A percentile compares a stretch with the other conserved stretches of the same genome.
Evolutionary conservation across 2,888 invertebrate species (phyloP).

Genomic region (Fragum whitleyi): DNA sequence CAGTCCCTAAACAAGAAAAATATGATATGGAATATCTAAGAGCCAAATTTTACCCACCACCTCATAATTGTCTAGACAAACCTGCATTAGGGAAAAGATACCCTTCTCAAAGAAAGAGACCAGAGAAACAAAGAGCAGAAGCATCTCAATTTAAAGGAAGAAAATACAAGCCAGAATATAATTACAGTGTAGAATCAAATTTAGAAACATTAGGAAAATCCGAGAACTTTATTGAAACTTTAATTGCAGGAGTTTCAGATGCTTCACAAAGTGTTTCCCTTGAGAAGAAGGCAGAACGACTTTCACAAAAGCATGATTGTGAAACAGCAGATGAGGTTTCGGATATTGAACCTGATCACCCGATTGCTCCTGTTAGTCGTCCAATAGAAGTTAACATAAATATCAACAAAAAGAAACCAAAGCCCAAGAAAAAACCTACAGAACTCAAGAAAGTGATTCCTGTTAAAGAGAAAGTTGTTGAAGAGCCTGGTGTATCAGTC

Average conservation of each 20-base stretch:
- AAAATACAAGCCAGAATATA: slow-evolving; percentile 10
- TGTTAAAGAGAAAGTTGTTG: slow-evolving; percentile 13
- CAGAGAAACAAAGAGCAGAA: slow-evolving; percentile 19
- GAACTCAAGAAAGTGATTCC: slow-evolving; percentile 21
- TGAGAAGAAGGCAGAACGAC: slow-evolving; percentile 29
- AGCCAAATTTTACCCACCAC: slow-evolving; percentile 54
- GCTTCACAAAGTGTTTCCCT: slow-evolving; percentile 31
- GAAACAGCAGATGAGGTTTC: slow-evolving; percentile 69
- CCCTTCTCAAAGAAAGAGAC: slow-evolving; percentile 13
- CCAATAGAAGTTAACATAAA: slow-evolving; percentile 61
- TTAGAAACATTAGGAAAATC: slow-evolving; percentile 38
- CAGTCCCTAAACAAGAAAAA: slow-evolving; percentile 39
- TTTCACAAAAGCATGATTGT: slow-evolving; percentile 36
- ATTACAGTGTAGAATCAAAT: slow-evolving; percentile 47
- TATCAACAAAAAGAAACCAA: slow-evolving; percentile 48
- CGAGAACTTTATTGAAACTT: slow-evolving; percentile 44
- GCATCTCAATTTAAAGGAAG: slow-evolving; percentile 2
- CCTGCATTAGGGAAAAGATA: slow-evolving; percentile 17
- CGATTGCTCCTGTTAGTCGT: slow-evolving; percentile 25
- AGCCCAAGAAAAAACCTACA: slow-evolving; percentile 24
- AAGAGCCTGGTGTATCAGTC: slow-evolving; percentile 54
- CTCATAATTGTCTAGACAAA: slow-evolving; percentile 52
- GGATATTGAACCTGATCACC: slow-evolving; percentile 64
- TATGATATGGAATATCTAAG: slow-evolving; percentile 44
- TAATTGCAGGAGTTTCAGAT: slow-evolving; percentile 36